Conservation (phyloP, 2,797 vertebrate species). For the Mastacembelus armatus region DNA sequence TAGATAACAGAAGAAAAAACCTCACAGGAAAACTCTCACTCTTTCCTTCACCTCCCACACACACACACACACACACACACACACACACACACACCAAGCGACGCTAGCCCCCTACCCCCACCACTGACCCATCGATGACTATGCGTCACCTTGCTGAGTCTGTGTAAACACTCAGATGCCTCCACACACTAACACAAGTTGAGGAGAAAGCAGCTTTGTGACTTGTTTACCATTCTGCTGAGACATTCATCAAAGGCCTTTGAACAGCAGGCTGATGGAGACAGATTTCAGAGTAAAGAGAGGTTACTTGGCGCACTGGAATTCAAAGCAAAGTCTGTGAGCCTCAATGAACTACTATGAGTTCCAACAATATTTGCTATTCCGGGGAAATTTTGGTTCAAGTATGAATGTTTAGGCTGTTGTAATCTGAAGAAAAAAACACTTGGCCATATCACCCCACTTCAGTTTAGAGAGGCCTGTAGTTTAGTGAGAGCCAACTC, state of each 20-base stretch:
- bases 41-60: slow-evolving; percentile 49
- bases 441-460: neutral
- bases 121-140: too few relatives aligned
- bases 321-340: slow-evolving; percentile 45
- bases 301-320: slow-evolving; percentile 36
- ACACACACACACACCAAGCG: slow-evolving; percentile 12
- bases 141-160: slow-evolving; percentile 68
- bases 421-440: neutral
- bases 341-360: slow-evolving; percentile 19
- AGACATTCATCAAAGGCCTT: slow-evolving; percentile 26
- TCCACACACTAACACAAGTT: slow-evolving; percentile 47
- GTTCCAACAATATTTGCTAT: slow-evolving; percentile 31
- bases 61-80: slow-evolving; percentile 13
- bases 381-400: slow-evolving; percentile 12
- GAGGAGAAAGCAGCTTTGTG: slow-evolving; percentile 50
- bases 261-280: slow-evolving; percentile 35
- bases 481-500: neutral
- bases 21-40: slow-evolving; percentile 50
- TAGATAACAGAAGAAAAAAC: slow-evolving; percentile 59
- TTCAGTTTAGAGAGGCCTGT: neutral
- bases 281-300: slow-evolving; percentile 39
- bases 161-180: slow-evolving; percentile 73
- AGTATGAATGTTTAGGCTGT: neutral
- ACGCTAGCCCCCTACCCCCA: slow-evolving; percentile 29
- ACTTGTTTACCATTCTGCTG: slow-evolving; percentile 51